Evolutionary conservation across 2,113 vertebrate genomes (phyloP).

Genomic region (Toxotes jaculatrix): DNA sequence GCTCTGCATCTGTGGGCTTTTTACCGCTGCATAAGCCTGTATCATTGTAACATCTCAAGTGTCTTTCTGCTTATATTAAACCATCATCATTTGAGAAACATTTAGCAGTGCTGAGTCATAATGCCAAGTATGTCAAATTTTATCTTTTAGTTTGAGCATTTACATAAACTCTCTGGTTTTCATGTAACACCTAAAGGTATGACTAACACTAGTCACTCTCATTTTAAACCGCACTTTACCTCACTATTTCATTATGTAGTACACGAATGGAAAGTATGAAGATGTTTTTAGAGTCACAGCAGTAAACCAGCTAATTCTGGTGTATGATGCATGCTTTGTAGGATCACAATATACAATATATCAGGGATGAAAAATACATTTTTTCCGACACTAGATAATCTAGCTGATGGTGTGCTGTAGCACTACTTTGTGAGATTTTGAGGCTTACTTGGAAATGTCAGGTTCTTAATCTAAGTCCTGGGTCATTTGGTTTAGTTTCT

Average conservation of each 20-base stretch:
- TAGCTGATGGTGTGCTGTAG: not conserved
- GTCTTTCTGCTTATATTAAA: not conserved
- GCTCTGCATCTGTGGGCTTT: not conserved
- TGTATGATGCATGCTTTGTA: not conserved
- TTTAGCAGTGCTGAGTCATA: not conserved
- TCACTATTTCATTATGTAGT: not conserved
- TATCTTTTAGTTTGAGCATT: not conserved
- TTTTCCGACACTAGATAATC: not conserved
- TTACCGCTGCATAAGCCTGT: not conserved
- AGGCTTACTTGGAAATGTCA: not conserved
- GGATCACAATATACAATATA: not conserved
- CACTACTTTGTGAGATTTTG: not conserved
- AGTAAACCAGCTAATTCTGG: not conserved
- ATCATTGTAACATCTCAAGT: not conserved
- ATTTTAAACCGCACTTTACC: not conserved
- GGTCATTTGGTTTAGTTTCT: slow-evolving; percentile 1
- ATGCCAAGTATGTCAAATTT: not conserved
- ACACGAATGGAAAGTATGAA: not conserved
- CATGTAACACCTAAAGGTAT: not conserved
- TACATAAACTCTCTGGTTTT: not conserved
- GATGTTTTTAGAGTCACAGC: not conserved
- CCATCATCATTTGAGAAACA: not conserved
- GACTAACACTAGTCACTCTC: not conserved
- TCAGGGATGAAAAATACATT: not conserved
- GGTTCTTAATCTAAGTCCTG: not conserved